phyloP scores from a whole-genome alignment of 2,113 vertebrate genomes.

The Dissostichus mawsoni region DNA sequence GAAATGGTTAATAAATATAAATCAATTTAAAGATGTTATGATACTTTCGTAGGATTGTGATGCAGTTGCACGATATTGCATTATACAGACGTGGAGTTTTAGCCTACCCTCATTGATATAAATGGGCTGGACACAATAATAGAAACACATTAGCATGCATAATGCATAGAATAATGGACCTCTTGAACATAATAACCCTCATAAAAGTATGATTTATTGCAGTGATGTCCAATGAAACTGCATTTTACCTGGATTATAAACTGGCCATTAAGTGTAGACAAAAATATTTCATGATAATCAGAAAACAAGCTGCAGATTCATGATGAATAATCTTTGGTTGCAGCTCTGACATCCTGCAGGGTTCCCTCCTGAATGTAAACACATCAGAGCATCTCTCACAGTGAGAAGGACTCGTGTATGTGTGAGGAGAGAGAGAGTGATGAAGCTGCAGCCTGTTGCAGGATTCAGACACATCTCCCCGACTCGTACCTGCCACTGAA shows the following conservation, averaged over 20 bases:
- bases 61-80: not conserved
- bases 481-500: constrained; percentile 50
- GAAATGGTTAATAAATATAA: not conserved
- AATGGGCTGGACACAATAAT: not conserved
- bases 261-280: not conserved
- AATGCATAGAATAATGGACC: not conserved
- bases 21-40: not conserved
- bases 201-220: constrained; percentile 1
- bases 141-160: not conserved
- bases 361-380: constrained; percentile 34
- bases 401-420: constrained; percentile 10
- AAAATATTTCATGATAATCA: not conserved
- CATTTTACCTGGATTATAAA: not conserved
- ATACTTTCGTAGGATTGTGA: not conserved
- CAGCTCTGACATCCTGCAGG: constrained; percentile 12
- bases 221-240: not conserved
- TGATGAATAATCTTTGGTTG: not conserved
- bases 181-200: not conserved
- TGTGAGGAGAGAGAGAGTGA: constrained; percentile 47
- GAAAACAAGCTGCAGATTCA: constrained; percentile 5
- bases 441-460: constrained; percentile 48
- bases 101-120: not conserved
- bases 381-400: constrained; percentile 45
- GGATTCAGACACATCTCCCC: constrained; percentile 33
- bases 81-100: not conserved